Conservation (phyloP, 1,140 invertebrate species). For the Caerostris darwini region DNA sequence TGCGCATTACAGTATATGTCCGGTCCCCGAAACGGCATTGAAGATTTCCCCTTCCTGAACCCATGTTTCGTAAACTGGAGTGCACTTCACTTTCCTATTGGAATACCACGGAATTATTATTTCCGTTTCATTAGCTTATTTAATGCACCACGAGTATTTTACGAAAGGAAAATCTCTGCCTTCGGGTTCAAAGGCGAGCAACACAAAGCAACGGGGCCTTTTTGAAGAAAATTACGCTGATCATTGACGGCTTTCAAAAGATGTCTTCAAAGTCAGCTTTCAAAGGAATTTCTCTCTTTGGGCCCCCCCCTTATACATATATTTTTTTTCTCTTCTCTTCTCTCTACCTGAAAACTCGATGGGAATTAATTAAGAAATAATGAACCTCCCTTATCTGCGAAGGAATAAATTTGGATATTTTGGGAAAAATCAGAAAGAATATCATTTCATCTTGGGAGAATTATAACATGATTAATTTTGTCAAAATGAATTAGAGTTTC, state of each 20-base stretch:
- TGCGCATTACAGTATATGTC: background rate
- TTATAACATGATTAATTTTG: background rate
- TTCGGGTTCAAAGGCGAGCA: slow-evolving; percentile 57
- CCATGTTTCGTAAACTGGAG: slow-evolving; percentile 58
- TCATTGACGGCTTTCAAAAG: slow-evolving; percentile 70
- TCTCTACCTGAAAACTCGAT: background rate
- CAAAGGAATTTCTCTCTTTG: slow-evolving; percentile 66
- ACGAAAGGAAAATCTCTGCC: slow-evolving; percentile 71
- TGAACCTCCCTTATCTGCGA: background rate
- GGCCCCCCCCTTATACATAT: too few relatives aligned
- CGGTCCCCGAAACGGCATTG: slow-evolving; percentile 14
- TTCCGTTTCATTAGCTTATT: slow-evolving; percentile 75
- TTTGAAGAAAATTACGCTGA: slow-evolving; percentile 62
- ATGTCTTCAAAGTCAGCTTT: slow-evolving; percentile 48
- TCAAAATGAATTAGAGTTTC: background rate
- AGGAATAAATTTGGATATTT: slow-evolving; percentile 28
- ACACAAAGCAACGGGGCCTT: slow-evolving; percentile 55
- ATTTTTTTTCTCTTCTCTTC: slow-evolving; percentile 26
- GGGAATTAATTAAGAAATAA: slow-evolving; percentile 73
- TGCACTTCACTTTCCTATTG: slow-evolving; percentile 76
- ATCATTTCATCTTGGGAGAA: slow-evolving; percentile 1
- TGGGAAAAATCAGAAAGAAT: background rate
- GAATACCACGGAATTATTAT: slow-evolving; percentile 62
- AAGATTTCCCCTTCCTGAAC: slow-evolving; percentile 61
- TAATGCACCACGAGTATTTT: slow-evolving; percentile 14